Conservation (phyloP, 2,888 invertebrate genomes). For the Leptopilina syphax region DNA sequence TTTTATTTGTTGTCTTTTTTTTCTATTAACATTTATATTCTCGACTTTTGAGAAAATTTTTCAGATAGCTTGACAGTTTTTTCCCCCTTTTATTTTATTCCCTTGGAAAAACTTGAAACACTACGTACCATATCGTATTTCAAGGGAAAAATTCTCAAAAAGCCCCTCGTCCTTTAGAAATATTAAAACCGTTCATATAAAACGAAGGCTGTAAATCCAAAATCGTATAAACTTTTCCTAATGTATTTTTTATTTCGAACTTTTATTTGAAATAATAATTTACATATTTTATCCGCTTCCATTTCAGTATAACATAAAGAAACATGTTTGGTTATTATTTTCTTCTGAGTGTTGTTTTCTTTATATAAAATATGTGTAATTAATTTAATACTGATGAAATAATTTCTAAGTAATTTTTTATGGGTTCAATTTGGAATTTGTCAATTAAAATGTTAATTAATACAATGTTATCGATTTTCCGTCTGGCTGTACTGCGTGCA, state of each 20-base stretch:
- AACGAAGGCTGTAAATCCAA: conserved; percentile 1
- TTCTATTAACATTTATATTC: neutral
- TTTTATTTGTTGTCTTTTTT: neutral
- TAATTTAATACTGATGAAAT: neutral
- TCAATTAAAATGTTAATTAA: neutral
- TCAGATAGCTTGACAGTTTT: too few relatives aligned
- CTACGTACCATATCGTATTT: neutral
- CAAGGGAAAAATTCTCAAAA: neutral
- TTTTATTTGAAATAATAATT: conserved; percentile 5
- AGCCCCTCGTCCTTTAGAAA: neutral
- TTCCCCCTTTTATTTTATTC: neutral
- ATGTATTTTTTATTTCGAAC: neutral
- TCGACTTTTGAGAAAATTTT: too few relatives aligned
- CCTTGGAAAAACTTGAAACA: neutral
- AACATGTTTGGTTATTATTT: neutral
- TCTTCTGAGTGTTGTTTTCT: neutral
- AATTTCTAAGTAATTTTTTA: neutral
- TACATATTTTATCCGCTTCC: conserved; percentile 6
- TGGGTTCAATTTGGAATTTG: neutral
- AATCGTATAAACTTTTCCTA: neutral
- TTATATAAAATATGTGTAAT: neutral
- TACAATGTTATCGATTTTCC: neutral
- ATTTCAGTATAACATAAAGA: neutral
- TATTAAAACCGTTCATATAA: conserved; percentile 1
- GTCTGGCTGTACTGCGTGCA: neutral